Evolutionary conservation across 1,140 invertebrate genomes (phyloP).

Genomic region (Platyura marginata): DNA sequence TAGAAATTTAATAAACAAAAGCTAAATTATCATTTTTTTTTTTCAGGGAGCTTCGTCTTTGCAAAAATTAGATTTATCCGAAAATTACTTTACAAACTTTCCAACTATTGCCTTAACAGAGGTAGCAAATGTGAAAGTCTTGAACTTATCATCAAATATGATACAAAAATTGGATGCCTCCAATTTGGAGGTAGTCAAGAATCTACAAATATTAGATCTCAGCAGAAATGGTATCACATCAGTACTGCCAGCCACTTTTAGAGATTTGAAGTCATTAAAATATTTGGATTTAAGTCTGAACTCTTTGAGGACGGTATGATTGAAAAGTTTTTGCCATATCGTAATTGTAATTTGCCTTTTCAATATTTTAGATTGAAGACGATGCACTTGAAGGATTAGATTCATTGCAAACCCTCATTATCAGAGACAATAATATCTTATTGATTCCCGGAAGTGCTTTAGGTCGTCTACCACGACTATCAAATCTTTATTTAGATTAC

Average conservation of each 20-base stretch:
- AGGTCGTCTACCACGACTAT: constrained; percentile 49
- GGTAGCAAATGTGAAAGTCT: constrained; percentile 42
- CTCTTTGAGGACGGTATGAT: constrained; percentile 63
- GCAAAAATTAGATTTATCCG: constrained; percentile 59
- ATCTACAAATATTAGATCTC: constrained; percentile 58
- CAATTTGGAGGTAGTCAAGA: constrained; percentile 40
- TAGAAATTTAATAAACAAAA: neutral
- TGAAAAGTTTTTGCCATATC: no score
- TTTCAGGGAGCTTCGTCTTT: constrained; percentile 52
- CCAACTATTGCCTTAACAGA: constrained; percentile 54
- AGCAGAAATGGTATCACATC: constrained; percentile 68
- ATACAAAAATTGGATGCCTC: constrained; percentile 52
- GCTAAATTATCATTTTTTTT: neutral
- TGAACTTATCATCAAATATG: constrained; percentile 70
- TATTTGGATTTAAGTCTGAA: constrained; percentile 71
- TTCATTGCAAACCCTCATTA: constrained; percentile 54
- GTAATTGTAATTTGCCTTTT: constrained; percentile 4
- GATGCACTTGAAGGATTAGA: constrained; percentile 64
- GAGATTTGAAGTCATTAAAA: constrained; percentile 43
- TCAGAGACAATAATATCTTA: constrained; percentile 76
- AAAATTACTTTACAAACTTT: constrained; percentile 68
- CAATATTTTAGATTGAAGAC: constrained; percentile 54
- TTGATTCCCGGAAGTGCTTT: constrained; percentile 63
- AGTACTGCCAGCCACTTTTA: constrained; percentile 60
- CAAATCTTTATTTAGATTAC: constrained; percentile 57